Conservation (phyloP, 2,113 vertebrate species). For the Lanius ludovicianus region DNA sequence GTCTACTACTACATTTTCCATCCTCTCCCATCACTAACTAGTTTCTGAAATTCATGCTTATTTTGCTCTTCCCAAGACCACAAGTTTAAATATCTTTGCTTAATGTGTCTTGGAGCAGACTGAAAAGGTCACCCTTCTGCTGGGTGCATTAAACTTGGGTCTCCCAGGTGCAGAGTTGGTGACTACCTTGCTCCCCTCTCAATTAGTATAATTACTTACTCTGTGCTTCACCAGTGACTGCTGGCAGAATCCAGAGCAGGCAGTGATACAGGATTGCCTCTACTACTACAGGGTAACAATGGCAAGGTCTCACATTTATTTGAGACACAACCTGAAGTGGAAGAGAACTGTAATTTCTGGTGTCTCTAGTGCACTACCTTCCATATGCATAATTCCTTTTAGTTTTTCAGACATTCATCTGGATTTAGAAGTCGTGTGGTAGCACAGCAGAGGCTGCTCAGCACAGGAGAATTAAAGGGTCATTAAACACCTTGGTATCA, state of each 20-base stretch:
- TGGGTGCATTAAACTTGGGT: background rate
- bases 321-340: background rate
- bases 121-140: background rate
- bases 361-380: background rate
- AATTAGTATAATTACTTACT: conserved; percentile 12
- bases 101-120: background rate
- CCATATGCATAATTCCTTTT: background rate
- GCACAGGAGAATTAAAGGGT: background rate
- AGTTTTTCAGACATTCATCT: background rate
- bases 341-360: background rate
- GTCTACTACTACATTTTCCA: background rate
- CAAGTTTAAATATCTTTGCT: background rate
- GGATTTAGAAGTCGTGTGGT: background rate
- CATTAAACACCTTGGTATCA: conserved; percentile 2
- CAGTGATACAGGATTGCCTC: background rate
- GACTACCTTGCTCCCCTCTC: background rate
- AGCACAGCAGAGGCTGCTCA: background rate
- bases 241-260: background rate
- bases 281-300: background rate
- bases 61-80: background rate
- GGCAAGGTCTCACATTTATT: background rate
- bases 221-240: background rate
- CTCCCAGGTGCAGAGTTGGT: background rate
- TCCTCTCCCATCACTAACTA: background rate
- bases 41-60: background rate